Evolutionary conservation across 2,113 vertebrate species (phyloP), one percentile per base, ranked within the genome.

Genomic region (Percopsis transmontana): DNA sequence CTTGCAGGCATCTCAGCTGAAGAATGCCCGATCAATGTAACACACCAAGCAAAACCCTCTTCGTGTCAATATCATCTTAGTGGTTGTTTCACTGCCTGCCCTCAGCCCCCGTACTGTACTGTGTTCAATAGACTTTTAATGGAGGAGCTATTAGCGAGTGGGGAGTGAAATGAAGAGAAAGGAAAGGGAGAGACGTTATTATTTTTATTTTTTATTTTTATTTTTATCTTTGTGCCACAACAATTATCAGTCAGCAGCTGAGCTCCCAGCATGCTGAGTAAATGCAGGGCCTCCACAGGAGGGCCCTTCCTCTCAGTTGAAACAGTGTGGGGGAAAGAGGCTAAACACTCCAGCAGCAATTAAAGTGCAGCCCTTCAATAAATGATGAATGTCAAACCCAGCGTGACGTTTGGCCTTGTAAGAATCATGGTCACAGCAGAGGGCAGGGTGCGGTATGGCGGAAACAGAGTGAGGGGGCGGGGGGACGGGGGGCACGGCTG

Each of bases 331-430:
- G 66, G 62, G 75, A 58, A 65, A 74, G 42, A 45, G 62, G 74
- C 76, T 68, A 66, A 79, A 82, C 71, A 76, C 79, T 82, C 81
- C 80, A 51, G 65, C 83, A 77, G 86, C 89, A 91, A 89, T 92
- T 92, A 91, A 90, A 90, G 76, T 64, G 68, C 53, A 62, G 42
- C 39, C 63, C 85, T 84, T 93, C 87, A 90, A 93, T 92, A 92
- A 92, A 85, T 88, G 80, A 92, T 92, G 86, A 92, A 93, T 93
- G 92, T 86, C 92, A 92, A 84, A 73, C 87, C 56, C 88, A 88
- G 91, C 86, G 3, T 87, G 91, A 76, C 76, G 84, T 85, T 87
- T 70, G 83, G 70, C 81, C 80, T 76, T 83, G 74, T 80, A 77
- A 80, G 87, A 69, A 81, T 72, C 66, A 72, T 68, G 71, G 81